phyloP scores from a whole-genome alignment of 2,888 invertebrate genomes.

The Eristalis pertinax region DNA sequence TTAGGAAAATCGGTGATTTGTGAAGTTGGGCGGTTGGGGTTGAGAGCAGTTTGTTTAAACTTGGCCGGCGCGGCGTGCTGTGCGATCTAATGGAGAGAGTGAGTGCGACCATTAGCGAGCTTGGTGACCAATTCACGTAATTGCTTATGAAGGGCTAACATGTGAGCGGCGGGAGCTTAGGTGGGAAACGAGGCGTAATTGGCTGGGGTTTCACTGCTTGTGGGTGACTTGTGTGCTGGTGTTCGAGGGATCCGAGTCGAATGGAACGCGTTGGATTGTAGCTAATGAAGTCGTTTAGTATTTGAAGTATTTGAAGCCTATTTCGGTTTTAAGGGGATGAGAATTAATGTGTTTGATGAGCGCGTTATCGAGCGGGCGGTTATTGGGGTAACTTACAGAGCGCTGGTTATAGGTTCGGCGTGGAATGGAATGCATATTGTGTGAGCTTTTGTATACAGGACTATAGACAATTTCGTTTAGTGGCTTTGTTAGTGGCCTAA shows the following conservation, averaged over 20 bases:
- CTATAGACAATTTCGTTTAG: too few relatives aligned
- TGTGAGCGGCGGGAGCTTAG: not conserved
- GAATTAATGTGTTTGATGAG: not conserved
- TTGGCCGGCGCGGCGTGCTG: not conserved
- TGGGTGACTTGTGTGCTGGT: not conserved
- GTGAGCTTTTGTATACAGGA: too few relatives aligned
- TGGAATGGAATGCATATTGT: too few relatives aligned
- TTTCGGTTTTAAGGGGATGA: not conserved
- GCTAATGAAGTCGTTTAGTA: not conserved
- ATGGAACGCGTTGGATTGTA: not conserved
- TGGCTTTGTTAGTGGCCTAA: too few relatives aligned
- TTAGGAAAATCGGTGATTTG: slow-evolving; percentile 49
- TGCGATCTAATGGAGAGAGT: slow-evolving; percentile 1
- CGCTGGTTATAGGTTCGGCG: too few relatives aligned
- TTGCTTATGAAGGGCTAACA: slow-evolving; percentile 1
- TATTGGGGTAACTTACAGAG: too few relatives aligned
- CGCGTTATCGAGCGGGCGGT: too few relatives aligned
- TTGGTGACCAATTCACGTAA: slow-evolving; percentile 10
- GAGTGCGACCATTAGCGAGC: not conserved
- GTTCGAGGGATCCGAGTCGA: not conserved
- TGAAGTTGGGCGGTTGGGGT: slow-evolving; percentile 30
- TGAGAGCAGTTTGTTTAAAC: not conserved
- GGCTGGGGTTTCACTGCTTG: not conserved
- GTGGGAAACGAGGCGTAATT: not conserved
- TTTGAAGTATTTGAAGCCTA: not conserved